Evolutionary conservation across 1,140 invertebrate genomes (phyloP), one percentile per base, ranked within the genome.

Genomic region (Pomacea maculata): DNA sequence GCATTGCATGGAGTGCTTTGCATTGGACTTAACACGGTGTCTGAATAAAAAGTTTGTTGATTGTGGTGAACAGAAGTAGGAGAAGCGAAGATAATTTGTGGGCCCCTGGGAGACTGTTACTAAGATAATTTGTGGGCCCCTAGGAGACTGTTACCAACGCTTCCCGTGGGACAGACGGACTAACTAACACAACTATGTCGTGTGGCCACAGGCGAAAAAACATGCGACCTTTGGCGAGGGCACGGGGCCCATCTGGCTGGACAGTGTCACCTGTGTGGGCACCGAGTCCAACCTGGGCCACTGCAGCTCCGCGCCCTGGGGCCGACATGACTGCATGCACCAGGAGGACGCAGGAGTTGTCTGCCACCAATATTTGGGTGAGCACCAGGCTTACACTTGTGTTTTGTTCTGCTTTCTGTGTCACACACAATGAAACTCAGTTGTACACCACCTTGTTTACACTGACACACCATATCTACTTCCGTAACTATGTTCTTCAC

Each of bases 281-380:
- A 57, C 34, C 5, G 79, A 81, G 77, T 9, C 17, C 1, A 79
- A 79, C 65, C 65, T 83, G 52, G 76, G 4, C 61, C 55, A 79
- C 65, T 83, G 82, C 64, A 14, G 1, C 17, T 73, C 74, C 21
- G 29, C 8, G 8, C 75, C 65, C 3, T 83, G 82, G 82, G 74
- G 54, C 55, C 11, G 29, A 10, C 63, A 68, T 52, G 82, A 83
- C 80, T 83, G 82, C 68, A 72, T 73, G 71, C 82, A 83, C 63
- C 63, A 34, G 52, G 82, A 83, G 55, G 82, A 83, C 52, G 80
- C 80, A 12, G 80, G 78, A 9, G 82, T 83, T 65, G 15, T n/a
- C 19, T 83, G 82, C 54, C 25, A 68, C 52, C 71, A 8, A 15
- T 14, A 61, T 17, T 61, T 61, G 15, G 57, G 57, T 61, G 4